Percentiles rank a stretch among this genome's conserved stretches.
Conservation (phyloP, 2,113 vertebrate genomes). For the Lontra canadensis region DNA sequence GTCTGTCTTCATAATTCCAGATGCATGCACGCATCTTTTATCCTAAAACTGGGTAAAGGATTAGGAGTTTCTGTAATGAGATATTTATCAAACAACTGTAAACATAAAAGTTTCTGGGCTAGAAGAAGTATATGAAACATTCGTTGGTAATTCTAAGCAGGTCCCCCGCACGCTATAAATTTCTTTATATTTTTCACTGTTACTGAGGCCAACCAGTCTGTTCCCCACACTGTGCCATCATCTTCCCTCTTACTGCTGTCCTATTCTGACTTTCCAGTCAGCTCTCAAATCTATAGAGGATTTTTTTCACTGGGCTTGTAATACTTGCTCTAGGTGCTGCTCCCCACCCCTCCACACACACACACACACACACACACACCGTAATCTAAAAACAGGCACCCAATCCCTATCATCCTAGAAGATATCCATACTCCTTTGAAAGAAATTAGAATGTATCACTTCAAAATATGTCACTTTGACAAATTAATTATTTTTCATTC, state of each 20-base stretch:
- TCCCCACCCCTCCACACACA: rapidly evolving
- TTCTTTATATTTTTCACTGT: background rate
- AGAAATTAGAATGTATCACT: background rate
- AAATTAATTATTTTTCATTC: background rate
- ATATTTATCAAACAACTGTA: background rate
- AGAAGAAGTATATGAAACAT: background rate
- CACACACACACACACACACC: too few species aligned
- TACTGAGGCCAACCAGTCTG: background rate
- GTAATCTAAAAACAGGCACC: background rate
- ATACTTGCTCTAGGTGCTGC: background rate
- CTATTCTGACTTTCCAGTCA: background rate
- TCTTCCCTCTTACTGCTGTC: background rate
- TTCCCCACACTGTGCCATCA: background rate
- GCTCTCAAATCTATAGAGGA: background rate
- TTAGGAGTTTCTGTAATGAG: background rate
- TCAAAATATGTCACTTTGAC: background rate
- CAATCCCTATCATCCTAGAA: background rate
- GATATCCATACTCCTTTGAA: background rate
- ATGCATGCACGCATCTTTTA: background rate
- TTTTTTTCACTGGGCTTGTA: background rate
- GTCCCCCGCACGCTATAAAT: background rate
- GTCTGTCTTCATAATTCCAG: background rate
- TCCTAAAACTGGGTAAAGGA: background rate
- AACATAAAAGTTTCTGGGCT: background rate
- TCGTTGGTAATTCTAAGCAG: background rate